Evolutionary conservation across 2,888 invertebrate genomes (phyloP).

Genomic region (Agrenia bidenticulata): DNA sequence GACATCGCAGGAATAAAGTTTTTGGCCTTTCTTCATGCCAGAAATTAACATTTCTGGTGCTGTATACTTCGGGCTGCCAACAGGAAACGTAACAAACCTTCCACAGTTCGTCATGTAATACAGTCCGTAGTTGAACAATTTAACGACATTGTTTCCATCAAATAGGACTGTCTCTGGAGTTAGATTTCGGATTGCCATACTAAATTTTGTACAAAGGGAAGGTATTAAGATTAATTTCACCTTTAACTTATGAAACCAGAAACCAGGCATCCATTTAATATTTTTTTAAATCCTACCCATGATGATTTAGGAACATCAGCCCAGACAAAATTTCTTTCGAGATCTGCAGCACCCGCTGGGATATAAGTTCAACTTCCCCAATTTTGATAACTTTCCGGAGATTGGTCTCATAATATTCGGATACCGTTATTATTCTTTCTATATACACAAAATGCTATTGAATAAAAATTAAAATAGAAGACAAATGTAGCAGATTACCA

Average conservation of each 20-base stretch:
- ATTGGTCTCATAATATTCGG: constrained; percentile 68
- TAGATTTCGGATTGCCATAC: constrained; percentile 74
- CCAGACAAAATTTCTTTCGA: constrained; percentile 73
- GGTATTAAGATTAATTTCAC: too few species aligned
- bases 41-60: constrained; percentile 78
- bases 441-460: constrained; percentile 51
- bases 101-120: constrained; percentile 87
- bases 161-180: constrained; percentile 80
- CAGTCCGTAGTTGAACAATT: constrained; percentile 90
- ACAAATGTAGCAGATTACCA: constrained; percentile 67
- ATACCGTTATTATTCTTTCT: constrained; percentile 80
- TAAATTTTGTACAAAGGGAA: too few species aligned
- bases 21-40: constrained; percentile 58
- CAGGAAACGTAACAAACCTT: constrained; percentile 82
- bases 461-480: not conserved
- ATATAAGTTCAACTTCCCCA: constrained; percentile 11
- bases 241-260: too few species aligned
- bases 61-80: constrained; percentile 72
- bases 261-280: not conserved
- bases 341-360: constrained; percentile 63
- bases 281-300: constrained; percentile 53
- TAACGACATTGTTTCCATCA: constrained; percentile 70
- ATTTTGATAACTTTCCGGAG: constrained; percentile 37
- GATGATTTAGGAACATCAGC: constrained; percentile 70
- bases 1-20: constrained; percentile 65